phyloP scores from a whole-genome alignment of 2,113 vertebrate genomes.

The Paedocypris sp. region DNA sequence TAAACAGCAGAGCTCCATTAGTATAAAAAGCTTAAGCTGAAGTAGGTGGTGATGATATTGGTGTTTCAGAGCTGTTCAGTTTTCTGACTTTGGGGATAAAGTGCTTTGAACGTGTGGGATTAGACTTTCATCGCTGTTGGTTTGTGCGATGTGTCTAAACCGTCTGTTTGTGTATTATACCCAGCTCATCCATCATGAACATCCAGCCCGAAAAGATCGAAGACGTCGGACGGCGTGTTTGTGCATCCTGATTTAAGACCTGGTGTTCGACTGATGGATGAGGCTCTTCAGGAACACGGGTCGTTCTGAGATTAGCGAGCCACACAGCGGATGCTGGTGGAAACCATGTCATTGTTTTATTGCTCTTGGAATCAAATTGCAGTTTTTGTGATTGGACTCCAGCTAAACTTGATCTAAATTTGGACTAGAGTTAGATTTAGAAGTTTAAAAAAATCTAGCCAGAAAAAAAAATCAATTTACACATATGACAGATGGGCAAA shows the following conservation, averaged over 20 bases:
- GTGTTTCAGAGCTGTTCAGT: not conserved
- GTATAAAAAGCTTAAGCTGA: not conserved
- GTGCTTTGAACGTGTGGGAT: not conserved
- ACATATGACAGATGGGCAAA: too few relatives aligned
- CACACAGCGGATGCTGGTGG: too few relatives aligned
- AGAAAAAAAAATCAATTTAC: too few relatives aligned
- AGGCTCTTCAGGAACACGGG: not conserved
- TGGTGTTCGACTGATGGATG: slow-evolving; percentile 2
- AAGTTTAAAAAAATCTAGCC: too few relatives aligned
- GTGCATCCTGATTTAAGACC: not conserved
- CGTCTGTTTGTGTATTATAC: not conserved
- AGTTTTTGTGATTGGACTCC: too few relatives aligned
- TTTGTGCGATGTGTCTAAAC: not conserved
- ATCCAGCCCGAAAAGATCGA: not conserved
- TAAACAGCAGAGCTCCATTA: not conserved
- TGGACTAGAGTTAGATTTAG: too few relatives aligned
- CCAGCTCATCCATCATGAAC: not conserved
- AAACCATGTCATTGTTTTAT: too few relatives aligned
- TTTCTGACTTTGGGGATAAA: not conserved
- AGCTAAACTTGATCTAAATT: too few relatives aligned
- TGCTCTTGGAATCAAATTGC: too few relatives aligned
- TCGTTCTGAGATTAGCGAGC: not conserved
- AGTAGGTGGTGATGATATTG: not conserved
- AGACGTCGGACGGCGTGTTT: not conserved
- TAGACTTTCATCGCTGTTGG: not conserved